phyloP scores from a whole-genome alignment of 2,113 vertebrate species.

The Ondatra zibethicus region DNA sequence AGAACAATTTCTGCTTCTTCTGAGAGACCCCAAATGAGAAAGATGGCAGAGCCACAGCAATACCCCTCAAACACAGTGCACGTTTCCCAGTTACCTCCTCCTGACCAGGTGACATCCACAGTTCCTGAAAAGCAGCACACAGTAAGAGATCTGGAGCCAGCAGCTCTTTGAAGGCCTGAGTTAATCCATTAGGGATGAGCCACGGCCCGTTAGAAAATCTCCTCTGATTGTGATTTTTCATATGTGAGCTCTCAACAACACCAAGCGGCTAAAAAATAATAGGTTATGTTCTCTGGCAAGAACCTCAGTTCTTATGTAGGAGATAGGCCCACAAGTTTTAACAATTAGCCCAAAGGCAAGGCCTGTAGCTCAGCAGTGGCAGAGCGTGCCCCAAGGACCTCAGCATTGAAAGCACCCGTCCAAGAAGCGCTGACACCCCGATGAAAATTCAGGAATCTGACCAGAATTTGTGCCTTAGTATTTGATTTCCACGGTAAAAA shows the following conservation, averaged over 20 bases:
- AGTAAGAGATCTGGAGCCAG: neutral
- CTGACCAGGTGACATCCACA: neutral
- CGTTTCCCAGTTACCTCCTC: neutral
- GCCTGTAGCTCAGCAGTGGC: neutral
- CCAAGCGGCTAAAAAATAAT: conserved; percentile 22
- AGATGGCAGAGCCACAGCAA: neutral
- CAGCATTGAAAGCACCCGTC: neutral
- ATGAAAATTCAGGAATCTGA: conserved; percentile 51
- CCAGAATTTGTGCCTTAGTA: conserved; percentile 48
- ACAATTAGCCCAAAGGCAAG: neutral
- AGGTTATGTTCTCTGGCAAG: conserved; percentile 21
- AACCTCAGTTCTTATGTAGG: neutral
- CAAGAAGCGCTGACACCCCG: neutral
- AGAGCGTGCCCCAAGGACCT: neutral
- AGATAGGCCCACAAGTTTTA: neutral
- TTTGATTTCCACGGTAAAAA: conserved; percentile 34
- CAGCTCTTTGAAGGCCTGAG: neutral
- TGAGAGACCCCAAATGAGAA: neutral
- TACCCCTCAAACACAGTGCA: neutral
- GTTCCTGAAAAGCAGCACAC: conserved; percentile 1
- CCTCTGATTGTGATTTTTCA: neutral
- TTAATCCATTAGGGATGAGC: conserved; percentile 2
- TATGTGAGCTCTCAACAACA: conserved; percentile 10
- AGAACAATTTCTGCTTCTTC: neutral
- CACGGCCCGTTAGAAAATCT: neutral